A percentile compares a stretch with the other conserved stretches of the same genome.
phyloP scores from a whole-genome alignment of 2,113 vertebrate species.

The Charadrius vociferus region DNA sequence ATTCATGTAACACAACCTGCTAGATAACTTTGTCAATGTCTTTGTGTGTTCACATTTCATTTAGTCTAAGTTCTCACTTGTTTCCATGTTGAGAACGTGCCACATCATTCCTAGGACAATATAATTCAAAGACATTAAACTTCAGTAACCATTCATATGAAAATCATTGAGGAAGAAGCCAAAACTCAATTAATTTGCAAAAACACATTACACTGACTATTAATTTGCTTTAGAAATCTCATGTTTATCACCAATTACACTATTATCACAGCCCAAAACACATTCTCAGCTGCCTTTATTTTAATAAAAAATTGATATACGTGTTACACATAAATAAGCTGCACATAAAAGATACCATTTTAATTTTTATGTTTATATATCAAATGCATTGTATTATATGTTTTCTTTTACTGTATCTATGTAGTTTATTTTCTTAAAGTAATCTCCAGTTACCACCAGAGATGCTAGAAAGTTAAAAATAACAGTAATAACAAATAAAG shows the following conservation, averaged over 20 bases:
- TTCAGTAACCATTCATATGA: background rate
- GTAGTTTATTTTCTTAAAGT: background rate
- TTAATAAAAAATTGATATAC: background rate
- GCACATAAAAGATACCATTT: background rate
- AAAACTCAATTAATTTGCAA: background rate
- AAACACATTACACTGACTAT: background rate
- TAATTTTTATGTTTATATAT: background rate
- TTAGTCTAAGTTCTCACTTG: background rate
- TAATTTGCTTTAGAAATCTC: background rate
- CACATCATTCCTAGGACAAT: background rate
- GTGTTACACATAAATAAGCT: background rate
- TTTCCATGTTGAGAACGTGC: background rate
- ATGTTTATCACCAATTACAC: background rate
- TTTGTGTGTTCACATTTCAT: background rate
- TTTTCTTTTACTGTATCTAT: background rate
- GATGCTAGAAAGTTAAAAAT: background rate
- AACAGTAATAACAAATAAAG: background rate
- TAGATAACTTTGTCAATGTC: background rate
- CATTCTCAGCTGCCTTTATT: background rate
- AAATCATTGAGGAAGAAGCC: background rate
- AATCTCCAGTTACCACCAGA: slow-evolving; percentile 7
- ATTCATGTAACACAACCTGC: background rate
- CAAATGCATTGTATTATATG: background rate
- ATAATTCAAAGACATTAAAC: slow-evolving; percentile 11
- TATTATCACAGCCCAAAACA: background rate